These are phyloP conservation scores for Atherinomorus stipes DNA, from an alignment of 2,113 vertebrate species.

Conservation along the genomic window DNA sequence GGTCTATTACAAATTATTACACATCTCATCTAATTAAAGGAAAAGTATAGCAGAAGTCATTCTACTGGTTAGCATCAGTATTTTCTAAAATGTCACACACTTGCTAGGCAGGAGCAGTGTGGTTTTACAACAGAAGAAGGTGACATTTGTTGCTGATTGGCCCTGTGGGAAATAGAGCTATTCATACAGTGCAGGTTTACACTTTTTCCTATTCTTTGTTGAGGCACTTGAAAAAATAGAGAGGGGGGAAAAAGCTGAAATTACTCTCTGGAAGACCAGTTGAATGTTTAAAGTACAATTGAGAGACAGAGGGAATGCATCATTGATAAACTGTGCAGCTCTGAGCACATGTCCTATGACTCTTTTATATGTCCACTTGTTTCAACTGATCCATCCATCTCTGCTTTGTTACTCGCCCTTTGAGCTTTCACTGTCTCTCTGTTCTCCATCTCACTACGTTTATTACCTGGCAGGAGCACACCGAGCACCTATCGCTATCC, in stretches of 20 bases:
- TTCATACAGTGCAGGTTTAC: constrained; percentile 13
- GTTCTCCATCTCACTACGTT: constrained; percentile 6
- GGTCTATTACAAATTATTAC: not conserved
- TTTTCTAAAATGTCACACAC: constrained; percentile 25
- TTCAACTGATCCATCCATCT: constrained; percentile 3
- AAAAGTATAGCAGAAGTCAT: not conserved
- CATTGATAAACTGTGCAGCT: not conserved
- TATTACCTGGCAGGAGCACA: constrained; percentile 94
- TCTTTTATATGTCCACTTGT: not conserved
- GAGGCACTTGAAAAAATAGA: constrained; percentile 6
- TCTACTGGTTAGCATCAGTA: not conserved
- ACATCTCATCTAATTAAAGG: not conserved
- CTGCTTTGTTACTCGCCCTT: not conserved
- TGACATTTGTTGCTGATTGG: constrained; percentile 51
- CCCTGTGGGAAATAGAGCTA: constrained; percentile 26
- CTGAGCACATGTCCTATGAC: constrained; percentile 12
- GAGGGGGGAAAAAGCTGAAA: not conserved
- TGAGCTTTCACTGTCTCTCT: not conserved
- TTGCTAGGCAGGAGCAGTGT: constrained; percentile 4
- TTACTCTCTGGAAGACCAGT: not conserved
- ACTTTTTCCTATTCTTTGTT: constrained; percentile 44
- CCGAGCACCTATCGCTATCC: constrained; percentile 95
- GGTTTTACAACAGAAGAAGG: constrained; percentile 19
- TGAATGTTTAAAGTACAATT: not conserved
- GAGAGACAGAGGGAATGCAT: not conserved